phyloP scores from a whole-genome alignment of 2,888 invertebrate species.

The Micropterix aruncella region DNA sequence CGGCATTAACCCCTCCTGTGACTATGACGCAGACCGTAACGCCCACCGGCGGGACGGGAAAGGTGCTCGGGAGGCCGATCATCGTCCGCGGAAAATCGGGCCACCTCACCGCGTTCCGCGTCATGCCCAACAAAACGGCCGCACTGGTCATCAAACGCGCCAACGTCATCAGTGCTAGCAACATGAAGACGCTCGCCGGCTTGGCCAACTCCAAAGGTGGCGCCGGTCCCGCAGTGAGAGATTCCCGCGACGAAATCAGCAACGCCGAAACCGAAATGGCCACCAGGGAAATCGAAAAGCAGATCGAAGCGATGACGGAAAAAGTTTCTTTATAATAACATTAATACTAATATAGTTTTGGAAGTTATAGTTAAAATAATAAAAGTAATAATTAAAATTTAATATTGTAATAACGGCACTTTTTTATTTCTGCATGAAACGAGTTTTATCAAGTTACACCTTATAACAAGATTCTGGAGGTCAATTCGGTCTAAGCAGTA shows the following conservation, averaged over 20 bases:
- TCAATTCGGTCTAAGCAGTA: too few relatives aligned
- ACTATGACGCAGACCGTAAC: background rate
- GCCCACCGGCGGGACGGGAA: background rate
- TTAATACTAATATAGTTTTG: too few relatives aligned
- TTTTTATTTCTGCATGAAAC: too few relatives aligned
- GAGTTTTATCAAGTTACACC: too few relatives aligned
- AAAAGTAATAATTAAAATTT: too few relatives aligned
- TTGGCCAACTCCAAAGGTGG: background rate
- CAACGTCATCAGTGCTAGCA: background rate
- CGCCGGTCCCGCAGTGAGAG: background rate
- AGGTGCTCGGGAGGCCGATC: background rate
- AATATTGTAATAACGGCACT: too few relatives aligned
- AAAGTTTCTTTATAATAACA: too few relatives aligned
- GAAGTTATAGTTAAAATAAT: too few relatives aligned
- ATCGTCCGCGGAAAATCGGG: background rate
- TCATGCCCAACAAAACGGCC: background rate
- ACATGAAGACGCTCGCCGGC: background rate
- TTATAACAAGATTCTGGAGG: too few relatives aligned
- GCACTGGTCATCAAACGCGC: background rate
- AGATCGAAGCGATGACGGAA: background rate
- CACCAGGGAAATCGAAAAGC: background rate
- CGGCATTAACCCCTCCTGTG: background rate
- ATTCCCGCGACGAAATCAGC: background rate
- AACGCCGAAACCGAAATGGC: background rate
- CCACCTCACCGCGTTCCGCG: background rate